Evolutionary conservation across 2,113 vertebrate species (phyloP).

Genomic region (Fukomys damarensis): DNA sequence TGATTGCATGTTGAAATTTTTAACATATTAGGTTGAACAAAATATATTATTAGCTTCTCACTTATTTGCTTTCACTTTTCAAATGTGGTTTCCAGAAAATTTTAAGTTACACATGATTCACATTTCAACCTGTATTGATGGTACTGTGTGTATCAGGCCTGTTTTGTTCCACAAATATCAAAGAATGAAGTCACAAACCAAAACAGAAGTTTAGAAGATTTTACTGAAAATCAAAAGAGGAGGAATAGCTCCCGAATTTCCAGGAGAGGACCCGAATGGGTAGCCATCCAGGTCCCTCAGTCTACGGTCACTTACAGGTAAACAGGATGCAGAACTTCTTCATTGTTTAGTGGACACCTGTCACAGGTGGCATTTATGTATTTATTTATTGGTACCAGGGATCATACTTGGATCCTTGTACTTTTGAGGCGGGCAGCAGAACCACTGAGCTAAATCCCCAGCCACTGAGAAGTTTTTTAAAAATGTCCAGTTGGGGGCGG

Average conservation of each 20-base stretch:
- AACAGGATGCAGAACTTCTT: not conserved
- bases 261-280: not conserved
- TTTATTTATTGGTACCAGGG: too few relatives aligned
- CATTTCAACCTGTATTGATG: not conserved
- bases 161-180: not conserved
- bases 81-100: not conserved
- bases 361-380: not conserved
- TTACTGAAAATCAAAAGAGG: not conserved
- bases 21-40: slow-evolving; percentile 16
- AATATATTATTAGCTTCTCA: not conserved
- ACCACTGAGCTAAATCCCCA: too few relatives aligned
- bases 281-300: not conserved
- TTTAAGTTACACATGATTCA: not conserved
- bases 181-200: not conserved
- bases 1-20: not conserved
- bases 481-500: too few relatives aligned
- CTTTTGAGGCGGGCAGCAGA: too few relatives aligned
- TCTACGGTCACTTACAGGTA: not conserved
- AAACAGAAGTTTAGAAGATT: not conserved
- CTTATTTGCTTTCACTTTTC: slow-evolving; percentile 8
- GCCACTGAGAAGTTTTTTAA: too few relatives aligned
- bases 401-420: too few relatives aligned
- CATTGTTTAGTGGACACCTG: not conserved
- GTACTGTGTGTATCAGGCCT: not conserved
- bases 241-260: not conserved